A percentile compares a stretch with the other conserved stretches of the same genome.
These are phyloP conservation scores for Noctua pronuba DNA, from an alignment of 2,888 invertebrate species.

Conservation along the genomic window DNA sequence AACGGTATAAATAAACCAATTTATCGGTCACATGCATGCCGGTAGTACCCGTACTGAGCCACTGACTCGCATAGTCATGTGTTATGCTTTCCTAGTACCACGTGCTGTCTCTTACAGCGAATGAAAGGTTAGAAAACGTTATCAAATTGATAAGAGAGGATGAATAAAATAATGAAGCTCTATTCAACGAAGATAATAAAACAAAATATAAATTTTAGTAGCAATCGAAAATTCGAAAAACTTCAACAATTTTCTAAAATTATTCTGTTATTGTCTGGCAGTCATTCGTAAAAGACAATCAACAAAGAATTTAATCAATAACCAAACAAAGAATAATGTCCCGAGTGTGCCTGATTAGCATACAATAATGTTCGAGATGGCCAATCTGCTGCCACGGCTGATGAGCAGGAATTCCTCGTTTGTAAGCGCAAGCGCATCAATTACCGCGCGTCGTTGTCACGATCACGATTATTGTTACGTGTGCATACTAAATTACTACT, in stretches of 20 bases:
- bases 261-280: not conserved
- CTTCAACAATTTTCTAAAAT: not conserved
- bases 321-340: not conserved
- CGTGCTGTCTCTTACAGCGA: too few relatives aligned
- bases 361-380: constrained; percentile 62
- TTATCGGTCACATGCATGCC: constrained; percentile 55
- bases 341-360: constrained; percentile 58
- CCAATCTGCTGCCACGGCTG: constrained; percentile 56
- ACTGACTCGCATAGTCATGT: constrained; percentile 3
- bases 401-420: constrained; percentile 77
- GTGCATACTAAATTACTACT: constrained; percentile 53
- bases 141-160: not conserved
- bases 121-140: not conserved
- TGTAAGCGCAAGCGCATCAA: constrained; percentile 58
- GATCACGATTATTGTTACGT: constrained; percentile 60
- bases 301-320: constrained; percentile 31
- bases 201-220: not conserved
- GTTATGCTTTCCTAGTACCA: constrained; percentile 34
- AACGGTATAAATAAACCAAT: constrained; percentile 52
- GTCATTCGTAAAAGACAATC: constrained; percentile 7
- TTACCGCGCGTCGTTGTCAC: constrained; percentile 54
- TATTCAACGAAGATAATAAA: not conserved
- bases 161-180: not conserved
- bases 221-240: not conserved
- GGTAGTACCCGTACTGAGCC: constrained; percentile 11